phyloP scores from a whole-genome alignment of 2,888 invertebrate genomes.

The Xestia ashworthii region DNA sequence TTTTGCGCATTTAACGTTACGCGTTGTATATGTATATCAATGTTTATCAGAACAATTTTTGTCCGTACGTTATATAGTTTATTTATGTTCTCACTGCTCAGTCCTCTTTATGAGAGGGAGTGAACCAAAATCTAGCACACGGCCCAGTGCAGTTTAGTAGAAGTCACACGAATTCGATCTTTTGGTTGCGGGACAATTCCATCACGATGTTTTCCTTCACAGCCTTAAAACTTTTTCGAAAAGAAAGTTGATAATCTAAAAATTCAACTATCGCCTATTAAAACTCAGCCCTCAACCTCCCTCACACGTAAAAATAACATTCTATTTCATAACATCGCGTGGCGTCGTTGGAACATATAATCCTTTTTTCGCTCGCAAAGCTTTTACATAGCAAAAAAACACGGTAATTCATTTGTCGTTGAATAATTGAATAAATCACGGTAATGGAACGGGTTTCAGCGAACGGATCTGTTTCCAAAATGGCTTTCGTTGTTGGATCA shows the following conservation, averaged over 20 bases:
- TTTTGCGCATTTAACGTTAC: no score
- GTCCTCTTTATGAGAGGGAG: neutral
- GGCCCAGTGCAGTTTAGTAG: neutral
- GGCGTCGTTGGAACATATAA: conserved; percentile 42
- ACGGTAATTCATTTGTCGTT: conserved; percentile 82
- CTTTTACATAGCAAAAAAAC: conserved; percentile 70
- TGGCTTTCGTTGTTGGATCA: conserved; percentile 70
- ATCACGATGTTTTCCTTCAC: neutral
- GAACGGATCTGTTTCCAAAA: conserved; percentile 82
- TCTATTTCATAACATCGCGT: conserved; percentile 22
- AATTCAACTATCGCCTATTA: neutral
- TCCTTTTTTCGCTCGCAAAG: conserved; percentile 54
- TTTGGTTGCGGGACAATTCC: neutral
- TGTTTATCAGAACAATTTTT: no score
- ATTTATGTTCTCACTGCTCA: no score
- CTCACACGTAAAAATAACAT: conserved; percentile 19
- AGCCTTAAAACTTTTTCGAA: neutral
- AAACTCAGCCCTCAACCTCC: conserved; percentile 25
- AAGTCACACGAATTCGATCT: neutral
- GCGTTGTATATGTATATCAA: no score
- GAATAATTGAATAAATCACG: conserved; percentile 88
- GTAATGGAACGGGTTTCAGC: conserved; percentile 84
- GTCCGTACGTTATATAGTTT: no score
- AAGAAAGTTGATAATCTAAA: neutral
- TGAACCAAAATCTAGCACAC: neutral